phyloP scores from a whole-genome alignment of 2,113 vertebrate species.

The Glaucomys volans region DNA sequence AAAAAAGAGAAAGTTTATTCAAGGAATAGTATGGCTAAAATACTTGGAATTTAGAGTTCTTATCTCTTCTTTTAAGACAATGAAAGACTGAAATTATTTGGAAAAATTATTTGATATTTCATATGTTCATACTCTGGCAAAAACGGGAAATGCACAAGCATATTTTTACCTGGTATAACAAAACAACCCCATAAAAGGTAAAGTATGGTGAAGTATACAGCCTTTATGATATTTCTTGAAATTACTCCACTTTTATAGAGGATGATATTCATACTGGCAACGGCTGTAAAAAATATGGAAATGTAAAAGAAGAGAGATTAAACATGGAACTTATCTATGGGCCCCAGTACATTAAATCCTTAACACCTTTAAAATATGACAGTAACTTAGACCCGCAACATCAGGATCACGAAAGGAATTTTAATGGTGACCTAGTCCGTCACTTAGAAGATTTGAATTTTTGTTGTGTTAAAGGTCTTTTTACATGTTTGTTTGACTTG shows the following conservation, averaged over 20 bases:
- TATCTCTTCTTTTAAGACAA: background rate
- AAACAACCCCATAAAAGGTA: slow-evolving; percentile 72
- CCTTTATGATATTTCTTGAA: slow-evolving; percentile 72
- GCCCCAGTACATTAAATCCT: slow-evolving; percentile 65
- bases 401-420: slow-evolving; percentile 64
- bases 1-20: background rate
- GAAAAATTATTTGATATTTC: slow-evolving; percentile 48
- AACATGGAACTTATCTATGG: slow-evolving; percentile 71
- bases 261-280: slow-evolving; percentile 71
- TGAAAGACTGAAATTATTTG: slow-evolving; percentile 48
- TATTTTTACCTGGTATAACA: slow-evolving; percentile 62
- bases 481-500: slow-evolving; percentile 4
- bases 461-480: slow-evolving; percentile 29
- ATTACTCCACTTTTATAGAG: slow-evolving; percentile 72
- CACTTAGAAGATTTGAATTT: slow-evolving; percentile 2
- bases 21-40: slow-evolving; percentile 47
- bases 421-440: slow-evolving; percentile 55
- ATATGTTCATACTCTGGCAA: background rate
- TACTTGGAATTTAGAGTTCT: slow-evolving; percentile 45
- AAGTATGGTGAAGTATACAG: slow-evolving; percentile 63
- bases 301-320: slow-evolving; percentile 74
- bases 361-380: slow-evolving; percentile 73
- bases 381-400: slow-evolving; percentile 52
- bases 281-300: slow-evolving; percentile 75
- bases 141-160: slow-evolving; percentile 33